Evolutionary conservation across 2,797 vertebrate genomes (phyloP).

Genomic region (Alca torda): DNA sequence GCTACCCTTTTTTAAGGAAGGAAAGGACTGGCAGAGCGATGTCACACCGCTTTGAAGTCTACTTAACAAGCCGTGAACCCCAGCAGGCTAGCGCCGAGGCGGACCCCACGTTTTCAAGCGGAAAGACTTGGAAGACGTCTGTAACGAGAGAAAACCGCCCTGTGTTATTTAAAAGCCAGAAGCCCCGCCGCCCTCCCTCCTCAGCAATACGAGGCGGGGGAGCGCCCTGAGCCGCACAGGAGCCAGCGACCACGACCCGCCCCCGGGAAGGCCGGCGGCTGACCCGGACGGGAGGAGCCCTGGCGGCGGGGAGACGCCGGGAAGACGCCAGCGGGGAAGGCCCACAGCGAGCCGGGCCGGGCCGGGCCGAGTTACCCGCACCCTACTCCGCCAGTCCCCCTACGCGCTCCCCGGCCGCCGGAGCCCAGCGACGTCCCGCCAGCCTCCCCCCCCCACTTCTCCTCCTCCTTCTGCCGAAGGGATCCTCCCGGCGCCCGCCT

Average conservation of each 20-base stretch:
- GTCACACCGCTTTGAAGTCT: neutral
- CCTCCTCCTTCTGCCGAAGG: too few relatives aligned
- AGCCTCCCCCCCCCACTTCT: too few relatives aligned
- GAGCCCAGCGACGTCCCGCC: neutral
- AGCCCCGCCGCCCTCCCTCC: neutral
- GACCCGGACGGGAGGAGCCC: neutral
- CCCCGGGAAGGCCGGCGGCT: neutral
- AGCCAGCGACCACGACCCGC: neutral
- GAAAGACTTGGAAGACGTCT: neutral
- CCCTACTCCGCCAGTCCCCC: too few relatives aligned
- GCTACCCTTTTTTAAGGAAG: constrained; percentile 34
- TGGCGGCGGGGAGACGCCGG: too few relatives aligned
- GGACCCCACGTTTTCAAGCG: neutral
- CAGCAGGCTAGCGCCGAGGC: neutral
- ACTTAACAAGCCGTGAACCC: constrained; percentile 5
- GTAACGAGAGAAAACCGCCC: constrained; percentile 1
- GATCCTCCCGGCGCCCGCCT: neutral
- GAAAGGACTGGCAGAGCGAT: neutral
- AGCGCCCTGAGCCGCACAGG: neutral
- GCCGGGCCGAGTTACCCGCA: neutral
- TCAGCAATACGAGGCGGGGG: neutral
- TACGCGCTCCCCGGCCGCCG: too few relatives aligned
- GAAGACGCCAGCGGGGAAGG: neutral
- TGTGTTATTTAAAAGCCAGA: neutral
- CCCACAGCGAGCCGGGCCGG: too few relatives aligned